Evolutionary conservation across 2,113 vertebrate genomes (phyloP).

Genomic region (Callorhinus ursinus): DNA sequence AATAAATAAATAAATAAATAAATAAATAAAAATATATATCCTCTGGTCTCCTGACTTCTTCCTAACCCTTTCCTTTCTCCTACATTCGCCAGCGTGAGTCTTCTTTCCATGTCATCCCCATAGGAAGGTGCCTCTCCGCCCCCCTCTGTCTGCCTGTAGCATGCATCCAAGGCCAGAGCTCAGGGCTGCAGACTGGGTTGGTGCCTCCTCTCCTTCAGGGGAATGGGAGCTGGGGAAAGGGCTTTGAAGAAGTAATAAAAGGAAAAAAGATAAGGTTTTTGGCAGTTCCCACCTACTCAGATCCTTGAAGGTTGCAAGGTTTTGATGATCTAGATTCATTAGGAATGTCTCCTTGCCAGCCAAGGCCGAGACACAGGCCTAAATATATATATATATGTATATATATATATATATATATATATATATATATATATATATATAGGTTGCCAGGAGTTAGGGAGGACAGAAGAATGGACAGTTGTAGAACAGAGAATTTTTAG

Average conservation of each 20-base stretch:
- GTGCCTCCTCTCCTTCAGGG: constrained; percentile 38
- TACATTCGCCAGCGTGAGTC: constrained; percentile 53
- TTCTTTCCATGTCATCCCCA: not conserved
- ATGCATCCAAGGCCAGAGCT: constrained; percentile 48
- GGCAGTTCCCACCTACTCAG: constrained; percentile 39
- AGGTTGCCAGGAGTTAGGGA: not conserved
- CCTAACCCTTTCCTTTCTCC: constrained; percentile 57
- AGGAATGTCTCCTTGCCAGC: constrained; percentile 47
- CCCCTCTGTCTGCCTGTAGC: constrained; percentile 8
- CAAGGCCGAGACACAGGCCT: not conserved
- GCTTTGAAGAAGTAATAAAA: constrained; percentile 39
- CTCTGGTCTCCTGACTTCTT: constrained; percentile 73
- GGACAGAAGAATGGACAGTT: not conserved
- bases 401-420: too few species aligned
- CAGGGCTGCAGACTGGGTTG: constrained; percentile 50
- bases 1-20: too few species aligned
- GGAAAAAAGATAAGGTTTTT: constrained; percentile 3
- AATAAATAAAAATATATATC: not conserved
- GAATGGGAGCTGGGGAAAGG: constrained; percentile 40
- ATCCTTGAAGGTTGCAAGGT: constrained; percentile 50
- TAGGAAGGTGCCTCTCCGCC: not conserved
- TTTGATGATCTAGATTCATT: constrained; percentile 56
- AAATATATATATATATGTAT: too few species aligned
- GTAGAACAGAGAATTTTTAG: not conserved
- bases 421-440: too few species aligned